Conservation (phyloP, 1,140 invertebrate species). For the Halictus rubicundus region DNA sequence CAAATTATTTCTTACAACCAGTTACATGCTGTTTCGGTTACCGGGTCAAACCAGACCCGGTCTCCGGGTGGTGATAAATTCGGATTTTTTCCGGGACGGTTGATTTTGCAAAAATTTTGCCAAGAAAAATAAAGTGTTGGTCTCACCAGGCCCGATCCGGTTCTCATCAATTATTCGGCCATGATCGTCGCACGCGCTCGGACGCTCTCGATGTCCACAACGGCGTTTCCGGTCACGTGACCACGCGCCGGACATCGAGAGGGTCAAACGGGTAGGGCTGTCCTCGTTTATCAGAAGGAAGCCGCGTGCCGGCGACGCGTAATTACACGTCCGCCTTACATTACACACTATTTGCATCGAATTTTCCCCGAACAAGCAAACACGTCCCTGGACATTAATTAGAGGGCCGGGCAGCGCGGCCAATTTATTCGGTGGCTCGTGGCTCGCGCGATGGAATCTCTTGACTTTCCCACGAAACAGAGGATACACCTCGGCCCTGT, state of each 20-base stretch:
- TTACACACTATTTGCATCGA: slow-evolving; percentile 22
- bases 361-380: slow-evolving; percentile 37
- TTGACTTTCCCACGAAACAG: slow-evolving; percentile 45
- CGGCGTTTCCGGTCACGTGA: slow-evolving; percentile 74
- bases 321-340: slow-evolving; percentile 66
- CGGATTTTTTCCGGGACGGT: no score
- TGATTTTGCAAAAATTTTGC: background rate
- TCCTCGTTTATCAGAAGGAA: slow-evolving; percentile 66
- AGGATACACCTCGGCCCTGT: background rate
- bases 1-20: no score
- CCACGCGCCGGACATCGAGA: slow-evolving; percentile 29
- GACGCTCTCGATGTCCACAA: slow-evolving; percentile 42
- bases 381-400: slow-evolving; percentile 46
- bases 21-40: no score
- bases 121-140: background rate
- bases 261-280: slow-evolving; percentile 66
- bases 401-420: slow-evolving; percentile 20
- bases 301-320: slow-evolving; percentile 73
- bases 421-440: slow-evolving; percentile 40
- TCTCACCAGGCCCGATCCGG: background rate
- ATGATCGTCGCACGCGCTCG: slow-evolving; percentile 24
- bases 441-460: slow-evolving; percentile 50
- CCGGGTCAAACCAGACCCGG: no score
- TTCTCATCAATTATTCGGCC: slow-evolving; percentile 51
- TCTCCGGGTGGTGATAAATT: no score